These are phyloP conservation scores for Aphodius sticticus DNA, from an alignment of 2,888 invertebrate genomes.

Conservation along the genomic window DNA sequence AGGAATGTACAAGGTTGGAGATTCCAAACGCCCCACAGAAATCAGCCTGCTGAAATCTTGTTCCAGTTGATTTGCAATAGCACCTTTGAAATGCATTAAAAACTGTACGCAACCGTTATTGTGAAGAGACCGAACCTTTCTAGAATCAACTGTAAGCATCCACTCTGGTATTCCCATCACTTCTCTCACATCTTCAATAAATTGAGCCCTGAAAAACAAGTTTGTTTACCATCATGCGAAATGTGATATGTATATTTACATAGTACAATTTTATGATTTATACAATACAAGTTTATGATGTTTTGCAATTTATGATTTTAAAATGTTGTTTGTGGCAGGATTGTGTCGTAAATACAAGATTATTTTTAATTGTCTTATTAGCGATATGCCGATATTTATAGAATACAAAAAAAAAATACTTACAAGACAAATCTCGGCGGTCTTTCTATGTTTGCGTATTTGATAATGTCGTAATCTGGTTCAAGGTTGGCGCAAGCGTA, in stretches of 20 bases:
- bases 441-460: slow-evolving; percentile 86
- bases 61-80: slow-evolving; percentile 80
- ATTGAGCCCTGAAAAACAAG: slow-evolving; percentile 72
- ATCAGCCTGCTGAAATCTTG: slow-evolving; percentile 80
- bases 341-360: background rate
- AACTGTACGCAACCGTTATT: slow-evolving; percentile 84
- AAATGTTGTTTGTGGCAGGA: too few relatives aligned
- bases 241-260: slow-evolving; percentile 22
- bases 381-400: too few relatives aligned
- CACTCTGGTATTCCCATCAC: slow-evolving; percentile 90
- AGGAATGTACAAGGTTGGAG: slow-evolving; percentile 80
- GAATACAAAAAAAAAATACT: slow-evolving; percentile 57
- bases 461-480: slow-evolving; percentile 89
- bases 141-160: slow-evolving; percentile 86
- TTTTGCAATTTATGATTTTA: too few relatives aligned
- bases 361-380: background rate
- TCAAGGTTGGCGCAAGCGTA: slow-evolving; percentile 93
- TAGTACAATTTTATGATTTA: too few relatives aligned
- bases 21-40: slow-evolving; percentile 75
- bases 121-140: slow-evolving; percentile 80
- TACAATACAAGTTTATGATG: too few relatives aligned
- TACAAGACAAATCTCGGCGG: slow-evolving; percentile 90
- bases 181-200: slow-evolving; percentile 80
- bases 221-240: slow-evolving; percentile 20
- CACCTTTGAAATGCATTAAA: slow-evolving; percentile 86